Evolutionary conservation across 2,888 invertebrate species (phyloP), one percentile per base, ranked within the genome.

Genomic region (Chironomus riparius): DNA sequence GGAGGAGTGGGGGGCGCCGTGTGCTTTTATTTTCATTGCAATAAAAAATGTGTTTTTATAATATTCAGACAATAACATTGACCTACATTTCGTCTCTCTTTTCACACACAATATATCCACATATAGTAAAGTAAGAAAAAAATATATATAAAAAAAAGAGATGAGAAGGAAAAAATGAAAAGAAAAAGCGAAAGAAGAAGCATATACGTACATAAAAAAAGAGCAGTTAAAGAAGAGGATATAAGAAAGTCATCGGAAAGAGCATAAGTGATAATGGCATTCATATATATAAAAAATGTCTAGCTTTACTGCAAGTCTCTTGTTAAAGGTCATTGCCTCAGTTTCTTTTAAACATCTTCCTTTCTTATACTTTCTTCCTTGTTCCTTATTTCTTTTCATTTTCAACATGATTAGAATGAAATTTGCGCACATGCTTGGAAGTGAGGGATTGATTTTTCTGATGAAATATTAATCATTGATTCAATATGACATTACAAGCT

Each of bases 61-160:
- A 74, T 74, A 74, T 74, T 74, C 74, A 74, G 74, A 74, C 74
- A 74, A 74, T 74, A 74, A 74, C 74, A 74, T 74, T 74, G 74
- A 74, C 74, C 74, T 74, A 74, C 68, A 74, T 74, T 56, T 56
- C 15, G 6, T 56, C 56, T 15, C 15, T 56, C 56, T 56, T 15
- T 56, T 18, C 18, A 56, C 56, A 56, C 56, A 56, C 56, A 56
- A 18, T 56, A n/a, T n/a, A 56, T 56, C 18, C 15, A 18, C 18
- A 56, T 56, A 15, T 56, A 56, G 56, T 62, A 24, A 18, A 65
- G 13, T 22, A 7, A 62, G 10, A 38, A 28, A 28, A 28, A 38
- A 38, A 38, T 2, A 38, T 38, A 38, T 38, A 62, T 47, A 73
- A 73, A 47, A 70, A 24, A 48, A 61, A 71, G 61, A 71, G 56